Conservation (phyloP, 2,797 vertebrate species). For the Anas acuta region DNA sequence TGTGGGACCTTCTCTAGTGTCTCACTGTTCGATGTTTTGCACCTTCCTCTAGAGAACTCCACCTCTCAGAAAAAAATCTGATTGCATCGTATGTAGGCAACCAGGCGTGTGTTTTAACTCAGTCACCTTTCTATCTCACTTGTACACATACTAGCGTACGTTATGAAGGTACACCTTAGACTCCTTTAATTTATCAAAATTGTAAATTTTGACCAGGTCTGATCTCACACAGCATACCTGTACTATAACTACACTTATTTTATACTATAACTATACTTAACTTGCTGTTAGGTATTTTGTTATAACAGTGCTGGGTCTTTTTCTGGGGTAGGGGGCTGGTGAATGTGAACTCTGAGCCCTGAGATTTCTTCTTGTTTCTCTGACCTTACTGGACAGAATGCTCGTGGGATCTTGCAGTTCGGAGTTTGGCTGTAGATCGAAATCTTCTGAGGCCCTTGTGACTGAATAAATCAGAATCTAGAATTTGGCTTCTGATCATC, state of each 20-base stretch:
- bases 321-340: background rate
- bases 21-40: background rate
- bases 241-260: background rate
- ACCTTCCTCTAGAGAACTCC: background rate
- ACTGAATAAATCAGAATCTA: background rate
- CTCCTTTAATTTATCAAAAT: background rate
- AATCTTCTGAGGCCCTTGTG: background rate
- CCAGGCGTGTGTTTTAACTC: background rate
- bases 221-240: fast-evolving
- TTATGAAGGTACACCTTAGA: background rate
- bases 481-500: background rate
- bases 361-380: background rate
- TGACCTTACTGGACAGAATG: background rate
- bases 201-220: background rate
- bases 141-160: fast-evolving
- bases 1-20: background rate
- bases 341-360: slow-evolving; percentile 6
- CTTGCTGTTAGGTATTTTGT: background rate
- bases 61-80: background rate
- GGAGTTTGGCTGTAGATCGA: background rate
- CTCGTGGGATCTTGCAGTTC: background rate
- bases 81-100: fast-evolving
- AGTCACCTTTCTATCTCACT: background rate
- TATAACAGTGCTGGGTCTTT: background rate
- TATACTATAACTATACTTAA: background rate